Evolutionary conservation across 1,140 invertebrate genomes (phyloP), one percentile per base, ranked within the genome.

Genomic region (Lethrus apterus): DNA sequence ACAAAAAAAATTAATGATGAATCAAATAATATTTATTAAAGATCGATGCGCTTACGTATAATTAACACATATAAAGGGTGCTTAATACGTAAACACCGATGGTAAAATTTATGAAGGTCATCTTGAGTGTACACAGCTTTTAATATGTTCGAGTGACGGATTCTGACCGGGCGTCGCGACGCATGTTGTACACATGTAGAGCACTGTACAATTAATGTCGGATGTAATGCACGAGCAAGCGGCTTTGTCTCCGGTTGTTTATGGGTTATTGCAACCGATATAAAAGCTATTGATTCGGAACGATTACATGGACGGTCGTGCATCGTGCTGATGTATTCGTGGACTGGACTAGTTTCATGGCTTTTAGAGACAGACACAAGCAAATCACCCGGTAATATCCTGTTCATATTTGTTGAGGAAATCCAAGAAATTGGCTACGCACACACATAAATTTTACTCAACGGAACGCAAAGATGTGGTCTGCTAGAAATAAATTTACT

Each of bases 161-260:
- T 40, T 7, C 13, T 21, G 36, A 21, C 20, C 33, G 26, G 51
- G 31, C 51, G 54, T 50, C 50, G 41, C 55, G 56, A 58, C 59
- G 59, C 59, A 44, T 62, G 59, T 62, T 54, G 54, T 60, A 62
- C 59, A 62, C 56, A 60, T 62, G 59, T 62, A 62, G 54, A 57
- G 48, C 55, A 52, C 51, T 54, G 48, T 50, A 57, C 59, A 60
- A 62, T 62, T 62, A 60, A 58, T 60, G 59, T 58, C 57, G 52
- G 51, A 59, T 52, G 57, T 59, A 59, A 59, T 60, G 56, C 52
- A 57, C 52, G 55, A 55, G 51, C 50, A 45, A 14, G 52, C 41
- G 51, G 52, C 57, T 56, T 55, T 55, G 56, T 52, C 51, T 54
- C 55, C 52, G 48, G 54, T 60, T 59, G 57, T 61, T 59, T 62